phyloP scores from a whole-genome alignment of 2,888 invertebrate genomes.

The Lasius fuliginosus region DNA sequence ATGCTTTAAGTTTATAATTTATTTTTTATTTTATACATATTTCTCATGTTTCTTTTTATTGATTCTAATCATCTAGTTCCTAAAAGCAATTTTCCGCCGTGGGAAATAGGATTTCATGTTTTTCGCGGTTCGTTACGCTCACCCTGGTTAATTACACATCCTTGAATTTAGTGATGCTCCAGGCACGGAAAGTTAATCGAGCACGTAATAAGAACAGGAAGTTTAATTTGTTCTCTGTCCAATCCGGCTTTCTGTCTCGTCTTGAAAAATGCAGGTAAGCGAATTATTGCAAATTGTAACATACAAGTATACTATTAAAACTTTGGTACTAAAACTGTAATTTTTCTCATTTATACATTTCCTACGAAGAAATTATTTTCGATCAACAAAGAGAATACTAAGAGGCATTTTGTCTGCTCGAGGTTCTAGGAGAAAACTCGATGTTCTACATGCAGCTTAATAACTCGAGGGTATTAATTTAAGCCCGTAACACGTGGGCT shows the following conservation, averaged over 20 bases:
- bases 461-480: constrained; percentile 41
- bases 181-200: constrained; percentile 77
- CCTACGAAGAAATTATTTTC: neutral
- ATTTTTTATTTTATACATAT: neutral
- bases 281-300: constrained; percentile 7
- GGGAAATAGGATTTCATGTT: constrained; percentile 66
- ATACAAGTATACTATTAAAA: neutral
- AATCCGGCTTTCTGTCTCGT: neutral
- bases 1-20: neutral
- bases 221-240: constrained; percentile 71
- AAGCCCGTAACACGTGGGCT: constrained; percentile 44
- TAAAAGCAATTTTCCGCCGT: constrained; percentile 16
- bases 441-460: constrained; percentile 27
- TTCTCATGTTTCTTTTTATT: neutral
- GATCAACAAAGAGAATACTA: neutral
- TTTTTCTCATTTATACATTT: neutral
- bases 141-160: constrained; percentile 70
- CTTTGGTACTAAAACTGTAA: neutral
- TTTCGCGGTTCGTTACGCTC: constrained; percentile 68
- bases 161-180: constrained; percentile 71
- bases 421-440: constrained; percentile 14
- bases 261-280: constrained; percentile 33
- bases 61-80: neutral
- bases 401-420: neutral
- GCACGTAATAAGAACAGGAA: constrained; percentile 78